Base-by-base conservation (phyloP, 2,888 invertebrate genomes). In the Heliconius hortense region DNA sequence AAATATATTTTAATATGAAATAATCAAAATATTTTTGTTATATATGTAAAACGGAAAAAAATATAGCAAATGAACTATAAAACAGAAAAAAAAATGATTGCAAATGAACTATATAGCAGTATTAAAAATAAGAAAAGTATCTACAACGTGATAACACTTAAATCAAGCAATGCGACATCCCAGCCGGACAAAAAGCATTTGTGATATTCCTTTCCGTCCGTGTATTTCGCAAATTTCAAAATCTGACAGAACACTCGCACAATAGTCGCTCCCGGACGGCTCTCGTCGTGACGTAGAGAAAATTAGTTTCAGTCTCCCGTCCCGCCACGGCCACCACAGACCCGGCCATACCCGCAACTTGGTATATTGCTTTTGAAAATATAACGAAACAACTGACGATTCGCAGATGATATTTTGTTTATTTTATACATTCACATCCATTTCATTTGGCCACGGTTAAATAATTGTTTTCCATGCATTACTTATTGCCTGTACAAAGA, bases 271-370 rank as follows among this genome's bases (percentile, higher is more conserved):
- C 81, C 79, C 76, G 82, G 81, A 82, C 81, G 79, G 81, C 80
- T 82, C 83, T 84, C 84, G 80, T 82, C 82, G 83, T 90, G 89
- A 91, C 90, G 87, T 85, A 83, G 81, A 85, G 89, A 89, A 91
- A 91, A 92, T 92, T 91, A 90, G 91, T 91, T 92, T 90, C 84
- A 85, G 87, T 87, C 87, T 84, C 83, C 82, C 83, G 81, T 79
- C 83, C 82, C 82, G 87, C 90, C 90, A 80, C 89, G 81, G 77
- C 79, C 79, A 86, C 90, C 87, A 84, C 87, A 84, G 80, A 53
- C 71, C 72, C 71, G 24, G 73, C 77, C 77, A 76, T 80, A 76
- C 80, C 78, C 79, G 72, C 75, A 77, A 73, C 74, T 70, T 62
- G 71, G 70, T 78, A 76, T 73, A 74, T 76, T 72, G 64, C 75